Conservation (phyloP, 2,888 invertebrate genomes). For the Parthenolecanium corni region DNA sequence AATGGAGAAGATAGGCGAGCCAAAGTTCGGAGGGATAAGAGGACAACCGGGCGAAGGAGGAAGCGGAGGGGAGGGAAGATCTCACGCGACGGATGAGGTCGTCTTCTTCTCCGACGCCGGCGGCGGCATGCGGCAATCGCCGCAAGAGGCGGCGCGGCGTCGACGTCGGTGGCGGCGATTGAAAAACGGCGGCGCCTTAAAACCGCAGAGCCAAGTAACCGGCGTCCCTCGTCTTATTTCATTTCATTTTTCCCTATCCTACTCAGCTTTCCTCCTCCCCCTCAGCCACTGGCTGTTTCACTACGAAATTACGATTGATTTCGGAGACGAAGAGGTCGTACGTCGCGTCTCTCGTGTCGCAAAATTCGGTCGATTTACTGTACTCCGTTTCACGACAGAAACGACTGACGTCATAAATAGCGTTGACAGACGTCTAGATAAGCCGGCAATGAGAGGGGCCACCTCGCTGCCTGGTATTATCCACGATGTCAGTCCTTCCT, state of each 20-base stretch:
- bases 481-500: too few relatives aligned
- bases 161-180: not conserved
- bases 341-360: slow-evolving; percentile 3
- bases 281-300: too few relatives aligned
- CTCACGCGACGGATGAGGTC: too few relatives aligned
- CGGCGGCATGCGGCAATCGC: not conserved
- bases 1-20: not conserved
- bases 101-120: not conserved
- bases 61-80: too few relatives aligned
- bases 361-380: not conserved
- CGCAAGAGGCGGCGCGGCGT: not conserved
- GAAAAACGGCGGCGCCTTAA: slow-evolving; percentile 2
- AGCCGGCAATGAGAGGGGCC: too few relatives aligned
- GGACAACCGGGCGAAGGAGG: not conserved
- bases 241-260: too few relatives aligned
- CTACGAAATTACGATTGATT: slow-evolving; percentile 10
- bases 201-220: slow-evolving; percentile 1
- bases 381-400: too few relatives aligned
- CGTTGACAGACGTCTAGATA: too few relatives aligned
- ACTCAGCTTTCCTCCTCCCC: too few relatives aligned
- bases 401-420: too few relatives aligned
- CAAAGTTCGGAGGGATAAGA: not conserved
- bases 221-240: not conserved
- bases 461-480: too few relatives aligned
- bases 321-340: slow-evolving; percentile 11